Percentiles rank a stretch among this genome's conserved stretches.
These are phyloP conservation scores for Hypothenemus hampei DNA, from an alignment of 1,140 invertebrate species.

Conservation along the genomic window DNA sequence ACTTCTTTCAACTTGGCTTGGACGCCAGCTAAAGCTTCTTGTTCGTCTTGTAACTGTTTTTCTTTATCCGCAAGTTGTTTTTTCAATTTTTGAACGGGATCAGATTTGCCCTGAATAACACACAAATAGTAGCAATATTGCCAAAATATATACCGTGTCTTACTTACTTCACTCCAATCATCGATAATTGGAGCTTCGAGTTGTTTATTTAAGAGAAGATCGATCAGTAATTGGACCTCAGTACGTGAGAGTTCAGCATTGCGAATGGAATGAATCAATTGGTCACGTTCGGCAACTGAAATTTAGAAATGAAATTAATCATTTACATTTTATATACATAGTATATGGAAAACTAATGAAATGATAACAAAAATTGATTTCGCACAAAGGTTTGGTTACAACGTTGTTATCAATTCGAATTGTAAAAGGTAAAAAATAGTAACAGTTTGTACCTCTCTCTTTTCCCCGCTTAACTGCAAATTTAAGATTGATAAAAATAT, in stretches of 20 bases:
- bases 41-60: conserved; percentile 64
- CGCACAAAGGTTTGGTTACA: neutral
- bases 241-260: conserved; percentile 73
- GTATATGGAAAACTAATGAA: neutral
- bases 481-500: conserved; percentile 14
- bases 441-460: conserved; percentile 10
- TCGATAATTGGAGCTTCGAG: conserved; percentile 70
- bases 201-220: conserved; percentile 81
- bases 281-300: conserved; percentile 57
- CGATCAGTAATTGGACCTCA: conserved; percentile 84
- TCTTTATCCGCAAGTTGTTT: conserved; percentile 82
- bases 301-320: conserved; percentile 27
- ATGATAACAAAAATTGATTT: neutral
- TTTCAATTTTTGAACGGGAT: conserved; percentile 77
- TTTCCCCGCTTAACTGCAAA: conserved; percentile 19
- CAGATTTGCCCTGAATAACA: conserved; percentile 61
- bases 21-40: conserved; percentile 61
- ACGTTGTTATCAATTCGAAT: neutral
- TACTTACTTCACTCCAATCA: conserved; percentile 76
- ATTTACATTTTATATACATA: neutral
- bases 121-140: neutral
- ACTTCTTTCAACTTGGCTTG: conserved; percentile 75
- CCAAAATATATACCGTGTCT: neutral
- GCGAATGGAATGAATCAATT: conserved; percentile 62
- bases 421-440: neutral